phyloP scores from a whole-genome alignment of 2,888 invertebrate species.

The Zeuzera pyrina region DNA sequence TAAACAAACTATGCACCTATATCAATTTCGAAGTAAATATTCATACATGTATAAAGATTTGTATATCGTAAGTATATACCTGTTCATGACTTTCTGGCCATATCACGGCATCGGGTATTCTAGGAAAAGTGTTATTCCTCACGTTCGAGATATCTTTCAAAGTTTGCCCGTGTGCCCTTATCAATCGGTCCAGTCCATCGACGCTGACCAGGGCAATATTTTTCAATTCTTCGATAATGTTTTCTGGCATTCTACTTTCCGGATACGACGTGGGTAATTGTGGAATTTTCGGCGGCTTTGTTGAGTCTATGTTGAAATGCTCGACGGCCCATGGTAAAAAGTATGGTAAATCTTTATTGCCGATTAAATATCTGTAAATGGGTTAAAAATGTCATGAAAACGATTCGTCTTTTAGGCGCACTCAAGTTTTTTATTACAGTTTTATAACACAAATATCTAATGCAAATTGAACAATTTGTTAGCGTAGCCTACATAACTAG shows the following conservation, averaged over 20 bases:
- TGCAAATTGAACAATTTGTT: too few relatives aligned
- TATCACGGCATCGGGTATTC: slow-evolving; percentile 94
- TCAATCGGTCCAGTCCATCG: slow-evolving; percentile 87
- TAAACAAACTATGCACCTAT: too few relatives aligned
- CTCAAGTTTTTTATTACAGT: too few relatives aligned
- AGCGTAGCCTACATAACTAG: too few relatives aligned
- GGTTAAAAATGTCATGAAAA: too few relatives aligned
- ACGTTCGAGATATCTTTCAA: slow-evolving; percentile 89
- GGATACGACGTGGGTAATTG: slow-evolving; percentile 77
- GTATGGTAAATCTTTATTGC: slow-evolving; percentile 80
- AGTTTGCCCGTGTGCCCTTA: slow-evolving; percentile 94
- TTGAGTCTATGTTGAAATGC: slow-evolving; percentile 78
- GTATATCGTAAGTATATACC: slow-evolving; percentile 22
- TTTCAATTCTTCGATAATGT: slow-evolving; percentile 72
- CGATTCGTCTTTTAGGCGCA: too few relatives aligned
- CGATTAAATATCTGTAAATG: slow-evolving; percentile 87
- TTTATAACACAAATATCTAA: too few relatives aligned
- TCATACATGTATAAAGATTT: too few relatives aligned
- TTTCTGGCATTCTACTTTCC: slow-evolving; percentile 74
- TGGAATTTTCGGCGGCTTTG: slow-evolving; percentile 49
- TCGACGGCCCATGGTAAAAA: slow-evolving; percentile 86
- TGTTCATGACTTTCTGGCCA: slow-evolving; percentile 94
- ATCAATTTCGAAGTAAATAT: too few relatives aligned
- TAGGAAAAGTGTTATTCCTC: slow-evolving; percentile 79
- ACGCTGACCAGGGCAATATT: slow-evolving; percentile 55